Percentiles rank a stretch among this genome's conserved stretches.
Conservation (phyloP, 37 sponge, comb jelly and placozoan species). For the Theonella swinhoei region DNA sequence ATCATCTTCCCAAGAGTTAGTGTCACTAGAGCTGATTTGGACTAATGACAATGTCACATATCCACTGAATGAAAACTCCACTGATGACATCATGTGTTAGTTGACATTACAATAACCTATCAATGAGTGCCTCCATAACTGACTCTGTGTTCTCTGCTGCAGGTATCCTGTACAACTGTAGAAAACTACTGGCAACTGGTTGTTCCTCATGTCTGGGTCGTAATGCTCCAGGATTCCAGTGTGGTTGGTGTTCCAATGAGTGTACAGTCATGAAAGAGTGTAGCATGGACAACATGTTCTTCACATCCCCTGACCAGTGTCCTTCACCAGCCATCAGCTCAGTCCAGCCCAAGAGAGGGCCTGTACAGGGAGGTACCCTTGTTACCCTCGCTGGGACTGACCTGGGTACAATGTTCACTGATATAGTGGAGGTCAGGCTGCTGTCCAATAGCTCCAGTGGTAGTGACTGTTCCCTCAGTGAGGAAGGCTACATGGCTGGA, state of each 20-base stretch:
- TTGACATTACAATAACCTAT: neutral
- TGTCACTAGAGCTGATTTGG: conserved; percentile 23
- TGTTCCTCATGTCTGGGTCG: conserved; percentile 54
- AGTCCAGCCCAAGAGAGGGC: conserved; percentile 60
- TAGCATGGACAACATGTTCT: neutral
- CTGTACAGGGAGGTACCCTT: conserved; percentile 65
- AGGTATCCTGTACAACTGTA: conserved; percentile 47
- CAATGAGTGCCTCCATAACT: neutral
- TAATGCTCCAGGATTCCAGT: conserved; percentile 36
- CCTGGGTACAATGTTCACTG: conserved; percentile 54
- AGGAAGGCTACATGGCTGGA: conserved; percentile 34
- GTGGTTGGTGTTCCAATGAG: conserved; percentile 62
- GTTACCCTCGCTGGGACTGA: conserved; percentile 73
- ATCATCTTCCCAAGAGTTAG: neutral
- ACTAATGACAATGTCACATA: too few species aligned
- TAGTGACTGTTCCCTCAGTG: conserved; percentile 19
- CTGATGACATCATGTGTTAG: too few species aligned
- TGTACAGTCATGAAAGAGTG: conserved; percentile 29
- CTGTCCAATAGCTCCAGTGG: conserved; percentile 25
- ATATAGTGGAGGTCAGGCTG: neutral
- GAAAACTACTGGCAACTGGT: neutral
- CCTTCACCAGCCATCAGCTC: conserved; percentile 37
- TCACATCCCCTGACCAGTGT: conserved; percentile 12
- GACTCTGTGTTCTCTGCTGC: conserved; percentile 31
- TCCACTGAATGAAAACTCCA: too few species aligned